Conservation (phyloP, 92 coral and sea anemone genomes). For the Pocillopora meandrina region DNA sequence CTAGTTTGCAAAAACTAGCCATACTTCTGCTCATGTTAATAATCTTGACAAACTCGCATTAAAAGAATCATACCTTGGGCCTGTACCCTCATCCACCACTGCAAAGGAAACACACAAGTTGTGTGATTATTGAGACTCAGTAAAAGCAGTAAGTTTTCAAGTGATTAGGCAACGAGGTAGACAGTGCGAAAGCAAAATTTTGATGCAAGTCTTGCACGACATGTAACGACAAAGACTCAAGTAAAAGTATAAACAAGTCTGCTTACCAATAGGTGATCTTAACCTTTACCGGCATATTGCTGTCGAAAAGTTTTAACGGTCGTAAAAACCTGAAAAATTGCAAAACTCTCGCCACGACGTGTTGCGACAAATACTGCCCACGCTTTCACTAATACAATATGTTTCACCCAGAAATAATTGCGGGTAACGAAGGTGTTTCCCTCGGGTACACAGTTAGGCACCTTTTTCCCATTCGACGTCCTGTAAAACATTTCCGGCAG, state of each 20-base stretch:
- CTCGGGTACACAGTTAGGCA: no score
- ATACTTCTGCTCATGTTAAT: neutral
- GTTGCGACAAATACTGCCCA: neutral
- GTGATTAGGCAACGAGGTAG: neutral
- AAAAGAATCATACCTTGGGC: constrained; percentile 63
- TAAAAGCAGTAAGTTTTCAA: no score
- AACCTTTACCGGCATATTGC: constrained; percentile 48
- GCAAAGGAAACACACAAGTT: constrained; percentile 33
- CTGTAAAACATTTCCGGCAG: no score
- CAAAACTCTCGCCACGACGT: neutral
- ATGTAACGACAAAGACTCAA: neutral
- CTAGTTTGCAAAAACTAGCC: no score
- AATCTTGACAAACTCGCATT: neutral
- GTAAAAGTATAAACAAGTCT: neutral
- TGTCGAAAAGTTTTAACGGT: constrained; percentile 21
- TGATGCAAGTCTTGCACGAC: neutral
- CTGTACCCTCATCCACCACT: constrained; percentile 92
- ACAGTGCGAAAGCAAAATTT: neutral
- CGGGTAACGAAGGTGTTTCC: no score
- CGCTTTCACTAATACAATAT: neutral
- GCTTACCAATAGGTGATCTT: constrained; percentile 52
- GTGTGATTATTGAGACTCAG: no score
- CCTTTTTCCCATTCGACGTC: no score
- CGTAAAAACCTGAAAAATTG: constrained; percentile 24
- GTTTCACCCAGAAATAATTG: no score